Evolutionary conservation across 2,888 invertebrate species (phyloP), one percentile per base, ranked within the genome.

Genomic region (Elysia crispata): DNA sequence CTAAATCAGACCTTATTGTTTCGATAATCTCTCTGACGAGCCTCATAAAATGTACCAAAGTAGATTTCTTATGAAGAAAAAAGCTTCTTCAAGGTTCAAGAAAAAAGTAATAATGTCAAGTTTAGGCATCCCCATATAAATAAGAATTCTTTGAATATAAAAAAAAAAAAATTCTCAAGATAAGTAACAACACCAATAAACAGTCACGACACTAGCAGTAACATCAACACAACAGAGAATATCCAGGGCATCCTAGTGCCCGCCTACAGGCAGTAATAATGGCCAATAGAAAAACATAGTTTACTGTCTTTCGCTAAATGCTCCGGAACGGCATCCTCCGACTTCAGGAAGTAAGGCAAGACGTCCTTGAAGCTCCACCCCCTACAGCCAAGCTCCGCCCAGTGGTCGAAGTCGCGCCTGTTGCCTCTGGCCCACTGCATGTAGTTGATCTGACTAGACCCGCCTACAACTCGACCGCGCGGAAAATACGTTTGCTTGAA

Each of bases 341-440:
- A 92, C 91, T 94, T 90, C 89, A 93, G 91, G 92, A 93, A 92
- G 82, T 89, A 92, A 90, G 93, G 90, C 89, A 95, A 88, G 95
- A 95, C 84, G 96, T 97, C 84, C 96, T 94, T 92, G 96, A 97
- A 91, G 1, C 95, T 94, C 98, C 98, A 98, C 1, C 97, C 97
- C 0, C 95, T 94, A 91, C 97, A 97, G 0, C 98, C 97, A 50
- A 95, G 93, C 0, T 94, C 93, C 64, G 95, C 96, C 98, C 98
- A 98, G 79, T 95, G 94, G 92, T 98, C 96, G 90, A 94, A 98
- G 92, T 98, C 98, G 1, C 95, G 93, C 79, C 94, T 94, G 91
- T 97, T 84, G 0, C 98, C 98, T 82, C 98, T 93, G 20, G 97
- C 95, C 93, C 97, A 98, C 0, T 97, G 94, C 97, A 97, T 97